These are phyloP conservation scores for Lutjanus argentimaculatus DNA, from an alignment of 2,797 vertebrate genomes.

Conservation along the genomic window DNA sequence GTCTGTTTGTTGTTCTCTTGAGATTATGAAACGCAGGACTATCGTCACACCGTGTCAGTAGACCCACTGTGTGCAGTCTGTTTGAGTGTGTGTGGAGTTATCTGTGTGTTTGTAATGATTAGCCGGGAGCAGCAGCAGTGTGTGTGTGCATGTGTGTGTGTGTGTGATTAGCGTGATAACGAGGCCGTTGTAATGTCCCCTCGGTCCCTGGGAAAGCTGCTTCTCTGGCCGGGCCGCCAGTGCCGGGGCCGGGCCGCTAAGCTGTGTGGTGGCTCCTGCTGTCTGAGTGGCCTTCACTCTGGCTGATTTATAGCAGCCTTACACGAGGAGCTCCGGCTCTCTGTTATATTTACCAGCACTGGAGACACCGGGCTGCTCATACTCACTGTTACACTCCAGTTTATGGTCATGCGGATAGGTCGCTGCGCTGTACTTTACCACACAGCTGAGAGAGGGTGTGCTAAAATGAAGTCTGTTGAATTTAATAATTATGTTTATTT, in stretches of 20 bases:
- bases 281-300: constrained; percentile 89
- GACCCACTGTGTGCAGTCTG: constrained; percentile 63
- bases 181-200: constrained; percentile 69
- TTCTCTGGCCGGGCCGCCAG: constrained; percentile 27
- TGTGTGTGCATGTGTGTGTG: constrained; percentile 57
- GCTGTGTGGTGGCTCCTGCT: constrained; percentile 77
- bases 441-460: neutral
- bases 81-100: constrained; percentile 78
- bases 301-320: constrained; percentile 90
- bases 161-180: constrained; percentile 77
- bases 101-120: constrained; percentile 84
- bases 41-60: constrained; percentile 53
- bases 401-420: constrained; percentile 52
- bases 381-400: constrained; percentile 43
- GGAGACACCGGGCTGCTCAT: constrained; percentile 71
- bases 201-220: constrained; percentile 84
- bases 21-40: constrained; percentile 62
- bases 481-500: neutral
- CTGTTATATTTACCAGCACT: constrained; percentile 92
- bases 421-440: constrained; percentile 53
- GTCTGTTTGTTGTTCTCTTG: constrained; percentile 71
- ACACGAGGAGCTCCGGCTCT: constrained; percentile 81
- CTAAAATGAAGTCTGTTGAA: neutral
- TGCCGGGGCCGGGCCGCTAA: constrained; percentile 34
- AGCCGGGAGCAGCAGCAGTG: constrained; percentile 67